Conservation (phyloP, 37 sponge, comb jelly and placozoan species). For the Oscarella lobularis region DNA sequence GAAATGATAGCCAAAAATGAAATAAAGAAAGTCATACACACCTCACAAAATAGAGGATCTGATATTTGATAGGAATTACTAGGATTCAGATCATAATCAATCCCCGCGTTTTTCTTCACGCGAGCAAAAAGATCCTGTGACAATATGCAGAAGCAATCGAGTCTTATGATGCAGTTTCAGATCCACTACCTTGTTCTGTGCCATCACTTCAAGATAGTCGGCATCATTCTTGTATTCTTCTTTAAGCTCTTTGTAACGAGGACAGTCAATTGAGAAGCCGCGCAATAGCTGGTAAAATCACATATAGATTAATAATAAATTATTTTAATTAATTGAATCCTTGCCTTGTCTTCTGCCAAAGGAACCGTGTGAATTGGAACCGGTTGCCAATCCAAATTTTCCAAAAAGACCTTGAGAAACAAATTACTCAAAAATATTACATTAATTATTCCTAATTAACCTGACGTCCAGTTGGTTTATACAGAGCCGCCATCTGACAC, state of each 20-base stretch:
- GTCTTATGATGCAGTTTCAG: no score
- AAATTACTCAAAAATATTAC: background rate
- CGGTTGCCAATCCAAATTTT: slow-evolving; percentile 67
- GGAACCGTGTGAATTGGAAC: slow-evolving; percentile 85
- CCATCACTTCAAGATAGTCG: no score
- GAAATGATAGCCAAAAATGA: no score
- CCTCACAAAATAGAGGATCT: slow-evolving; percentile 7
- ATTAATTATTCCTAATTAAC: slow-evolving; percentile 6
- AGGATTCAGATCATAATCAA: background rate
- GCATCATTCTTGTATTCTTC: background rate
- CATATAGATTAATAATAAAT: background rate
- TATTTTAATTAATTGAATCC: background rate
- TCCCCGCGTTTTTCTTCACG: background rate
- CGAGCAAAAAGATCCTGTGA: no score
- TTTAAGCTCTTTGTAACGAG: background rate
- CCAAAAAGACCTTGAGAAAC: slow-evolving; percentile 15
- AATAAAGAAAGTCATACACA: no score
- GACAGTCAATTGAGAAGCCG: background rate
- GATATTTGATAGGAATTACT: background rate
- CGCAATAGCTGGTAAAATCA: background rate
- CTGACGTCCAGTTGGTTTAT: slow-evolving; percentile 37
- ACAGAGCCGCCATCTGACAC: slow-evolving; percentile 62
- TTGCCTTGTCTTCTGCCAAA: slow-evolving; percentile 33
- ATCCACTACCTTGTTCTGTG: background rate
- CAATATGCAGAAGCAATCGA: no score